A percentile compares a stretch with the other conserved stretches of the same genome.
Evolutionary conservation across 2,888 invertebrate species (phyloP).

Genomic region (Syritta pipiens): DNA sequence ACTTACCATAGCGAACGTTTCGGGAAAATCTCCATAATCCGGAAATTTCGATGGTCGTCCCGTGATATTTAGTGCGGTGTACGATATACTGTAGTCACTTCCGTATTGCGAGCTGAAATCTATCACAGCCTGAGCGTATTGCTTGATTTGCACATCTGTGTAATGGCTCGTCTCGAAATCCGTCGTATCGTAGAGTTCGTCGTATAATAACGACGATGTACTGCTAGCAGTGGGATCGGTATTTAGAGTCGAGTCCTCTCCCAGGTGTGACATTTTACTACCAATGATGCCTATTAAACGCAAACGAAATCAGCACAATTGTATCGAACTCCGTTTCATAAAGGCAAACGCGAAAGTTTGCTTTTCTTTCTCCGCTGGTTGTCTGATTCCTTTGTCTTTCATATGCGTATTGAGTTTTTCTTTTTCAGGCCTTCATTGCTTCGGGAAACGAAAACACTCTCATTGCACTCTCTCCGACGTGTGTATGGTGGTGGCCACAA

Average conservation of each 20-base stretch:
- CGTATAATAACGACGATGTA: constrained; percentile 43
- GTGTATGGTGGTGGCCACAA: constrained; percentile 18
- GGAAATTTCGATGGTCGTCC: constrained; percentile 93
- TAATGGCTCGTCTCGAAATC: constrained; percentile 54
- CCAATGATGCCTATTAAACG: no score
- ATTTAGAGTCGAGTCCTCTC: constrained; percentile 18
- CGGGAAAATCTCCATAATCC: constrained; percentile 93
- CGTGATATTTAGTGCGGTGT: constrained; percentile 91
- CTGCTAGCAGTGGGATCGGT: constrained; percentile 23
- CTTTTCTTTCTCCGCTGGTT: neutral
- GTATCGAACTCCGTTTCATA: no score
- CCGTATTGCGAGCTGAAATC: constrained; percentile 96
- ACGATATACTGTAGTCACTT: constrained; percentile 91
- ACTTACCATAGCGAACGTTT: constrained; percentile 93
- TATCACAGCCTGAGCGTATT: constrained; percentile 88
- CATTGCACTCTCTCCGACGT: neutral
- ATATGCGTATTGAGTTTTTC: neutral
- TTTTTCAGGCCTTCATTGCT: constrained; percentile 7
- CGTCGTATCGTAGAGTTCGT: constrained; percentile 52
- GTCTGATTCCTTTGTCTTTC: constrained; percentile 12
- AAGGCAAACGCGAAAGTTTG: neutral
- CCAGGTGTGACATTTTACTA: constrained; percentile 55
- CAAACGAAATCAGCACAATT: no score
- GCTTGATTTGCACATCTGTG: constrained; percentile 81
- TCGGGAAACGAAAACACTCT: neutral